Evolutionary conservation across 1,140 invertebrate genomes (phyloP).

Genomic region (Chironomus tepperi): DNA sequence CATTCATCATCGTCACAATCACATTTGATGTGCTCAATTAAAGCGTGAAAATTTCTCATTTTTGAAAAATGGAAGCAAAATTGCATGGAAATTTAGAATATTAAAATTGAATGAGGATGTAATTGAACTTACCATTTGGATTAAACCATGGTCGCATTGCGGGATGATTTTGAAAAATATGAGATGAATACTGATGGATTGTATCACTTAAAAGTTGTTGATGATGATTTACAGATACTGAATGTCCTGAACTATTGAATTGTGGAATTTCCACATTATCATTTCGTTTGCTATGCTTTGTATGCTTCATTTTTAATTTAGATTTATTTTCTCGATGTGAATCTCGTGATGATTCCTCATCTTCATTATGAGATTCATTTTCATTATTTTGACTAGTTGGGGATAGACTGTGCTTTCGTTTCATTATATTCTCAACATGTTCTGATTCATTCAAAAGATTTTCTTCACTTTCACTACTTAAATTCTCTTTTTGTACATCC

Average conservation of each 20-base stretch:
- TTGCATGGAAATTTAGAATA: too few species aligned
- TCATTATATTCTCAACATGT: neutral
- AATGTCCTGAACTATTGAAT: neutral
- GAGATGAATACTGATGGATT: slow-evolving; percentile 15
- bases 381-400: neutral
- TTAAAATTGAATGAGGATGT: too few species aligned
- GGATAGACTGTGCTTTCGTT: neutral
- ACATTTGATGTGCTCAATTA: too few species aligned
- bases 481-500: neutral
- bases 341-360: neutral
- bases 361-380: neutral
- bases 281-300: neutral
- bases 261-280: neutral
- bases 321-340: neutral
- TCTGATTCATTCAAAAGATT: neutral
- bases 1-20: too few species aligned
- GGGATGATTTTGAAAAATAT: slow-evolving; percentile 17
- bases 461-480: neutral
- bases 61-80: neutral
- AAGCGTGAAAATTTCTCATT: too few species aligned
- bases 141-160: slow-evolving; percentile 19
- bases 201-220: neutral
- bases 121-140: slow-evolving; percentile 2
- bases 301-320: neutral
- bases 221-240: neutral